Conservation (phyloP, 2,888 invertebrate species). For the Hanleya hanleyi region DNA sequence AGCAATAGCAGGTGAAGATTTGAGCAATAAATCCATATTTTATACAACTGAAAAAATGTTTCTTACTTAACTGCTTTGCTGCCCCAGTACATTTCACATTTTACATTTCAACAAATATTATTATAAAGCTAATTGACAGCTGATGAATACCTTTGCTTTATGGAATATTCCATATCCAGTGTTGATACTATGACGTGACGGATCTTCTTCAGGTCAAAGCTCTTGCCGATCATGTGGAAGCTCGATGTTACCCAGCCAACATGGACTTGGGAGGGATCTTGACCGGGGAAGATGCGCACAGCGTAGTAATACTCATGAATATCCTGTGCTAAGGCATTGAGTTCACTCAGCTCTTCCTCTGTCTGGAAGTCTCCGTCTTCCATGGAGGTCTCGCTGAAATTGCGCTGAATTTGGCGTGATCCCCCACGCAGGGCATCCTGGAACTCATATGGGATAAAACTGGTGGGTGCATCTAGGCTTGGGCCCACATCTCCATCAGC, state of each 20-base stretch:
- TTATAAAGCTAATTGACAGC: too few species aligned
- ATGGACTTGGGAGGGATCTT: constrained; percentile 95
- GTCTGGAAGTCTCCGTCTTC: constrained; percentile 63
- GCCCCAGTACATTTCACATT: too few species aligned
- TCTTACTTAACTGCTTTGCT: too few species aligned
- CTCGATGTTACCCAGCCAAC: constrained; percentile 99
- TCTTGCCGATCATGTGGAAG: constrained; percentile 77
- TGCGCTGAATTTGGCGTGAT: constrained; percentile 40
- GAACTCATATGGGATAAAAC: constrained; percentile 65
- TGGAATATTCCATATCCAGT: constrained; percentile 79
- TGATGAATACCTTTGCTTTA: constrained; percentile 75
- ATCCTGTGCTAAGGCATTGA: constrained; percentile 70
- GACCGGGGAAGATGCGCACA: constrained; percentile 90
- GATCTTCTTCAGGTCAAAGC: constrained; percentile 71
- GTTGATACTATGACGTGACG: constrained; percentile 69
- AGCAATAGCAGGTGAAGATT: too few species aligned
- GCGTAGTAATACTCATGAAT: constrained; percentile 99
- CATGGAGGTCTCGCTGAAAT: constrained; percentile 47
- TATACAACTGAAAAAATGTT: too few species aligned
- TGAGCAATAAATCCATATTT: too few species aligned
- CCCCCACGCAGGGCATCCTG: constrained; percentile 55
- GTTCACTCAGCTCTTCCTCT: constrained; percentile 63
- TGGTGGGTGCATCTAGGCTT: constrained; percentile 41
- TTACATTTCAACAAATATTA: too few species aligned
- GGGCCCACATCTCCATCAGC: constrained; percentile 35